phyloP scores from a whole-genome alignment of 2,888 invertebrate species.

The Dicroscelio sp. region DNA sequence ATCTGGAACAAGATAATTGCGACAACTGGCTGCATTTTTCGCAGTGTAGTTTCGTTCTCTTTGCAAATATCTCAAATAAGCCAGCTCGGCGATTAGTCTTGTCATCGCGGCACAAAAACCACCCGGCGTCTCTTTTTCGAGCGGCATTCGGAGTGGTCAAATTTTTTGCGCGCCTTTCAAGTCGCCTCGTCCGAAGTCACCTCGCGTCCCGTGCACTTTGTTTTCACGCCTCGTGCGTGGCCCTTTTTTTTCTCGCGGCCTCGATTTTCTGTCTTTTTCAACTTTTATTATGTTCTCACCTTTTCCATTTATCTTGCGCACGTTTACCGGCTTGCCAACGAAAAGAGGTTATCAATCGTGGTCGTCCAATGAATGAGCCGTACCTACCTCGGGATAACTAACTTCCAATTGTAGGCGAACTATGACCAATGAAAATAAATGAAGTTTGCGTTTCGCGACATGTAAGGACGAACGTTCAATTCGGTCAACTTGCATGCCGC shows the following conservation, averaged over 20 bases:
- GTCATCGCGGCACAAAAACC: conserved; percentile 81
- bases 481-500: conserved; percentile 81
- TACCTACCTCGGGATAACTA: conserved; percentile 56
- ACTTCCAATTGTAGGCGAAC: conserved; percentile 78
- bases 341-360: conserved; percentile 74
- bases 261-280: conserved; percentile 69
- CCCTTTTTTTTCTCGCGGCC: conserved; percentile 62
- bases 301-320: conserved; percentile 68
- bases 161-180: conserved; percentile 63
- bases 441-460: conserved; percentile 73
- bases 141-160: conserved; percentile 29
- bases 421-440: conserved; percentile 85
- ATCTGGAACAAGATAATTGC: conserved; percentile 28
- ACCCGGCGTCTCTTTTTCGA: conserved; percentile 47
- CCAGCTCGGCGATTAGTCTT: conserved; percentile 80
- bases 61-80: conserved; percentile 37
- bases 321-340: conserved; percentile 37
- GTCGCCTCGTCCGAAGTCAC: conserved; percentile 47
- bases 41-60: not conserved
- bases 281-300: conserved; percentile 69
- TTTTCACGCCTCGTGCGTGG: conserved; percentile 72
- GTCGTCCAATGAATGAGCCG: conserved; percentile 45
- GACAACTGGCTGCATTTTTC: not conserved
- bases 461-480: conserved; percentile 79
- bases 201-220: conserved; percentile 61